Evolutionary conservation across 2,113 vertebrate genomes (phyloP), one percentile per base, ranked within the genome.

Genomic region (Odontophorus gujanensis): DNA sequence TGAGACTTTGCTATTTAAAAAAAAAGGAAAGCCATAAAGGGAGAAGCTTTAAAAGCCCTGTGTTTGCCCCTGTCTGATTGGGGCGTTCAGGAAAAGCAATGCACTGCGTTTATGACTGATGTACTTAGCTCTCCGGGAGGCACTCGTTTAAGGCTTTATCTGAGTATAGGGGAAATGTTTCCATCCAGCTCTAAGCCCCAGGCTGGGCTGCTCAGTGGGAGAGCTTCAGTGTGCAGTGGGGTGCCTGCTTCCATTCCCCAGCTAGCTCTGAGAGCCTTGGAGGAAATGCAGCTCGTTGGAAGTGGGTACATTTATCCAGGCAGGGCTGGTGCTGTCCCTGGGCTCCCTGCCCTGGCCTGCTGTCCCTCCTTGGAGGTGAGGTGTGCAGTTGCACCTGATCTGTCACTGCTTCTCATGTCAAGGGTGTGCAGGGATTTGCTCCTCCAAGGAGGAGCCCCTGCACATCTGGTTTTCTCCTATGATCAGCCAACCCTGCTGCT

Each of bases 1-100:
- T 95, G 96, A 95, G 94, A 89, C 89, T 77, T 87, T 95, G 87
- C 92, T 96, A 81, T 88, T 93, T 67, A 19, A 22, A 3, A 40
- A 75, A 65, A 45, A 61, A 55, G 53, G 43, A 78, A 74, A 51
- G 32, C 79, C 77, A 75, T 89, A 68, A 87, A 88, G 81, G 51
- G 63, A 91, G 65, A 63, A 89, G 76, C 61, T 92, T 89, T 91
- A 91, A 91, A 93, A 96, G 76, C 76, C 40, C 90, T 72, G 20
- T 48, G 50, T 82, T 83, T 90, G 48, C 20, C 55, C 22, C 43
- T 80, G 67, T 59, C 68, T 63, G 85, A 45, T 67, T 81, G 1
- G 0, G 79, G 81, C 85, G 42, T 87, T 93, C 19, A 83, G 75
- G 62, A 59, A 80, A 92, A 89, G 87, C 65, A 69, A 43, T 72